These are phyloP conservation scores for Melanophora roralis DNA, from an alignment of 2,888 invertebrate species.

Conservation along the genomic window DNA sequence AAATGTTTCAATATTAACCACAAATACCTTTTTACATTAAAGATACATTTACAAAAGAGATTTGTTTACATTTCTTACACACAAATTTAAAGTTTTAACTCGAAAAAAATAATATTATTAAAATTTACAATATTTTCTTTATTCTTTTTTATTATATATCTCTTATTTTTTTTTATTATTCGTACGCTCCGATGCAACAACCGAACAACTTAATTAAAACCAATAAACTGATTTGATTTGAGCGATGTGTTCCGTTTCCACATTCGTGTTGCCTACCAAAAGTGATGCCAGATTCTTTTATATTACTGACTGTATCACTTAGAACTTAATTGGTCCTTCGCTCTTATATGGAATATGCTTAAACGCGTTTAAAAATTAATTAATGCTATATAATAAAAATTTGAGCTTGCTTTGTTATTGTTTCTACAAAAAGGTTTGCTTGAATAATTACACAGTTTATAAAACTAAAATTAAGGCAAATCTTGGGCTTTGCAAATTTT, in stretches of 20 bases:
- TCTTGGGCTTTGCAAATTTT: too few species aligned
- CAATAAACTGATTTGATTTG: conserved; percentile 37
- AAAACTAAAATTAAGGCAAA: too few species aligned
- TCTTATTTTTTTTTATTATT: neutral
- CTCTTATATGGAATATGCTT: too few species aligned
- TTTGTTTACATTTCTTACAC: conserved; percentile 26
- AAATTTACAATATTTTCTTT: conserved; percentile 39
- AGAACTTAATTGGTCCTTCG: too few species aligned
- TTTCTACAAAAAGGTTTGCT: too few species aligned
- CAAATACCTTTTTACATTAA: conserved; percentile 32
- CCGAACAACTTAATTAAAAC: conserved; percentile 52
- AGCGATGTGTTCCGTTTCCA: conserved; percentile 11
- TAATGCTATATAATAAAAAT: too few species aligned
- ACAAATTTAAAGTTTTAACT: conserved; percentile 4
- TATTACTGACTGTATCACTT: too few species aligned
- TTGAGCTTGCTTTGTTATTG: too few species aligned
- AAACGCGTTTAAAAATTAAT: too few species aligned
- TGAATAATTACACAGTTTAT: too few species aligned
- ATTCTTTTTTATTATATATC: conserved; percentile 16
- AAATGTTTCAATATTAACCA: conserved; percentile 17
- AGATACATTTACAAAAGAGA: conserved; percentile 17
- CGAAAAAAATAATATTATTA: conserved; percentile 24
- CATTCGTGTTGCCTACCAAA: neutral
- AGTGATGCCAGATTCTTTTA: too few species aligned
- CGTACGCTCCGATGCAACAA: conserved; percentile 19